These are phyloP conservation scores for Zaprionus inermis DNA, from an alignment of 1,140 invertebrate species.

Conservation along the genomic window DNA sequence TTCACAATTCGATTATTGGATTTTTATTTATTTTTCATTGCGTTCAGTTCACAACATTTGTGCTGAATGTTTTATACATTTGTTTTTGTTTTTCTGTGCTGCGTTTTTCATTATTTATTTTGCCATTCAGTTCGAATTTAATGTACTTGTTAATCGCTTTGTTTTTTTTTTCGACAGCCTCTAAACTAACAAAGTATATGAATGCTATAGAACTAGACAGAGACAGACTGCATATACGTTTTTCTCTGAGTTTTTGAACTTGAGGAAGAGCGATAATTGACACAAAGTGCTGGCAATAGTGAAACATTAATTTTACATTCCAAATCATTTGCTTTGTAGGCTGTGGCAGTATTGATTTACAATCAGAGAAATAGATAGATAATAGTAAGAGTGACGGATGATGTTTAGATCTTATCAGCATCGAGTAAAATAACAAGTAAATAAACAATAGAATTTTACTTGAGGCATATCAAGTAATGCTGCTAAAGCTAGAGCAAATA, in stretches of 20 bases:
- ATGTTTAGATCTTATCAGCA: not conserved
- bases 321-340: slow-evolving; percentile 3
- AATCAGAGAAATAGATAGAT: not conserved
- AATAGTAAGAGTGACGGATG: too few species aligned
- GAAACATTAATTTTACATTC: slow-evolving; percentile 37
- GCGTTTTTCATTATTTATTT: slow-evolving; percentile 60
- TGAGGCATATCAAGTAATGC: not conserved
- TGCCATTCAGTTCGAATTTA: slow-evolving; percentile 36
- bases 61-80: not conserved
- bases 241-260: slow-evolving; percentile 41
- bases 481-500: not conserved
- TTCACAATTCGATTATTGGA: slow-evolving; percentile 23
- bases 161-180: slow-evolving; percentile 14
- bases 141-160: slow-evolving; percentile 47
- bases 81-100: not conserved
- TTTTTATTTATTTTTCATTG: slow-evolving; percentile 52
- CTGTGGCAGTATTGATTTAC: slow-evolving; percentile 24
- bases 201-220: slow-evolving; percentile 5
- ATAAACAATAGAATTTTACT: too few species aligned
- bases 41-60: slow-evolving; percentile 23
- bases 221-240: not conserved
- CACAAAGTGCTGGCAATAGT: slow-evolving; percentile 3
- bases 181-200: not conserved
- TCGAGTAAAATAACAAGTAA: not conserved
- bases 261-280: slow-evolving; percentile 21